These are phyloP conservation scores for Cephus runcator DNA, from an alignment of 2,888 invertebrate genomes.

Conservation along the genomic window DNA sequence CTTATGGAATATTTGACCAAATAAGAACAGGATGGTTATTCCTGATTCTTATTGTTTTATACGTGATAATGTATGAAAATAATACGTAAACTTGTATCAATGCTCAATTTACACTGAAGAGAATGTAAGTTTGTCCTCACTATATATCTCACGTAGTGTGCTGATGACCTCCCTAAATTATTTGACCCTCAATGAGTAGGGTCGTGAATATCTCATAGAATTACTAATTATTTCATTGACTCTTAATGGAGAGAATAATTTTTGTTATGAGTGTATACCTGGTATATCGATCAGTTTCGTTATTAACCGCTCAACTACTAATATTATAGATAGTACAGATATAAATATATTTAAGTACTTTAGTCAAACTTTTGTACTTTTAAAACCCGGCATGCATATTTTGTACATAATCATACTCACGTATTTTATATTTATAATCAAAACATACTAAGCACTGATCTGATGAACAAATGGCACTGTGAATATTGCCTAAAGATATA, in stretches of 20 bases:
- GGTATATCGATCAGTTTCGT: neutral
- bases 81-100: neutral
- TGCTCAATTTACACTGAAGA: neutral
- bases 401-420: neutral
- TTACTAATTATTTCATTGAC: neutral
- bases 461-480: neutral
- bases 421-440: constrained; percentile 1
- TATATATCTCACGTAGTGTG: neutral
- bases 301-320: neutral
- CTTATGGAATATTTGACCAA: neutral
- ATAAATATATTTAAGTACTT: neutral
- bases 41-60: neutral
- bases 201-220: neutral
- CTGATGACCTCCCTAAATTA: neutral
- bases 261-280: neutral
- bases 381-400: neutral
- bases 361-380: neutral
- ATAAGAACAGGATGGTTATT: neutral
- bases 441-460: constrained; percentile 1
- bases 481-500: neutral
- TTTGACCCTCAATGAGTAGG: neutral
- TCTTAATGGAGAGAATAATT: neutral
- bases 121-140: neutral
- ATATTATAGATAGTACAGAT: neutral
- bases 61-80: neutral